Percentiles rank a stretch among this genome's conserved stretches.
phyloP scores from a whole-genome alignment of 1,140 invertebrate species.

The Phymorhynchus buccinoides region DNA sequence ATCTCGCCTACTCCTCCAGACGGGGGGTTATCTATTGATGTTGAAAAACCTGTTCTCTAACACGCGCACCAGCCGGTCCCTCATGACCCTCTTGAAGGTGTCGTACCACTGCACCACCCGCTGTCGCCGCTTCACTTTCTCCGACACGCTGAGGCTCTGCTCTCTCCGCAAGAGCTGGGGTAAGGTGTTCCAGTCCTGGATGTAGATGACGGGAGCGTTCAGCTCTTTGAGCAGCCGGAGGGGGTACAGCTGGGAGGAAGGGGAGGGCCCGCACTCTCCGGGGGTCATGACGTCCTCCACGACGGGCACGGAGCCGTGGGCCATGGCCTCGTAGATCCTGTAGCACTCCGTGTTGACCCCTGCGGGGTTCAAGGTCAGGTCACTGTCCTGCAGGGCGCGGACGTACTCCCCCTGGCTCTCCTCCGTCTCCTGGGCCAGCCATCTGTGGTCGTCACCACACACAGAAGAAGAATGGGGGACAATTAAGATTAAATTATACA shows the following conservation, averaged over 20 bases:
- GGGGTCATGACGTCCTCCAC: slow-evolving; percentile 76
- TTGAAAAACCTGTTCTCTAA: slow-evolving; percentile 69
- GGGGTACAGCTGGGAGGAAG: slow-evolving; percentile 61
- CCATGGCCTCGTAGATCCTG: slow-evolving; percentile 78
- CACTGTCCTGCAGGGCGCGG: slow-evolving; percentile 74
- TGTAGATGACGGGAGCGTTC: slow-evolving; percentile 76
- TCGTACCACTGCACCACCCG: slow-evolving; percentile 76
- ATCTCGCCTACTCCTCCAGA: no score
- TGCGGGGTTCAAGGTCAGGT: slow-evolving; percentile 78
- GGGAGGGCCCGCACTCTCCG: slow-evolving; percentile 72
- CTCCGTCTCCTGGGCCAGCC: slow-evolving; percentile 75
- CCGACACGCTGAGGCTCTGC: slow-evolving; percentile 63
- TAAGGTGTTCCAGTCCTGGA: slow-evolving; percentile 76
- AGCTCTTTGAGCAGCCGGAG: slow-evolving; percentile 75
- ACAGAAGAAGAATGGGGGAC: no score
- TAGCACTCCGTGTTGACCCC: slow-evolving; percentile 78
- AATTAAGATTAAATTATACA: no score
- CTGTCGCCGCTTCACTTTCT: slow-evolving; percentile 71
- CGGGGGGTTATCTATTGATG: slow-evolving; percentile 36
- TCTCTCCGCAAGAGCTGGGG: slow-evolving; percentile 72
- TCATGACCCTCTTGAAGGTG: slow-evolving; percentile 71
- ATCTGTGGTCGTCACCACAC: no score
- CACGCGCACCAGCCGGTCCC: slow-evolving; percentile 67
- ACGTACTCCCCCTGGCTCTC: slow-evolving; percentile 74
- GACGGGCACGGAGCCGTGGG: slow-evolving; percentile 77